Percentiles rank a stretch among this genome's conserved stretches.
These are phyloP conservation scores for Siniperca obscura DNA, from an alignment of 2,797 vertebrate genomes.

Conservation along the genomic window DNA sequence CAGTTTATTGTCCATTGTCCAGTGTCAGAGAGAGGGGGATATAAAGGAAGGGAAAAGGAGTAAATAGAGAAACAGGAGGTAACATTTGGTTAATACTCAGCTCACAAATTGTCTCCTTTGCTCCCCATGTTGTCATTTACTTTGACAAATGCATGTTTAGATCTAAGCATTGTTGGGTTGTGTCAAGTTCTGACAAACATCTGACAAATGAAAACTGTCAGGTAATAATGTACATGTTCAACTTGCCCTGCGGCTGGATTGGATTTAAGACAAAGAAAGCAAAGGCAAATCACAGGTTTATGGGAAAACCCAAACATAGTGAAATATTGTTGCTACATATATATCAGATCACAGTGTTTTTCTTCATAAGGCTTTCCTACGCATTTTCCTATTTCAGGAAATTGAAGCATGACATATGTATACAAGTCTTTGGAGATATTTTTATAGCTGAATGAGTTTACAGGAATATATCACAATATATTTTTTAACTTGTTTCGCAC, in stretches of 20 bases:
- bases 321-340: constrained; percentile 12
- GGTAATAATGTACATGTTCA: constrained; percentile 32
- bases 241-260: constrained; percentile 21
- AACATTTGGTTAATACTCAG: constrained; percentile 17
- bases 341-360: constrained; percentile 24
- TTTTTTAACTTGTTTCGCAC: constrained; percentile 27
- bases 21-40: constrained; percentile 17
- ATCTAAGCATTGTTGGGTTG: background rate
- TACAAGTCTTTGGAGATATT: constrained; percentile 2
- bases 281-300: constrained; percentile 15
- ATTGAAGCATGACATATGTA: constrained; percentile 1
- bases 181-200: constrained; percentile 15
- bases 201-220: constrained; percentile 18
- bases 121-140: constrained; percentile 15
- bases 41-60: constrained; percentile 8
- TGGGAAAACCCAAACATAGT: constrained; percentile 15
- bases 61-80: constrained; percentile 7
- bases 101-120: constrained; percentile 22
- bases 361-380: background rate
- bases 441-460: constrained; percentile 31
- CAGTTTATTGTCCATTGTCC: background rate
- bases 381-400: constrained; percentile 10
- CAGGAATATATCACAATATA: constrained; percentile 22
- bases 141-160: constrained; percentile 27
- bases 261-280: constrained; percentile 38